Evolutionary conservation across 2,113 vertebrate genomes (phyloP).

Genomic region (Silurus asotus): DNA sequence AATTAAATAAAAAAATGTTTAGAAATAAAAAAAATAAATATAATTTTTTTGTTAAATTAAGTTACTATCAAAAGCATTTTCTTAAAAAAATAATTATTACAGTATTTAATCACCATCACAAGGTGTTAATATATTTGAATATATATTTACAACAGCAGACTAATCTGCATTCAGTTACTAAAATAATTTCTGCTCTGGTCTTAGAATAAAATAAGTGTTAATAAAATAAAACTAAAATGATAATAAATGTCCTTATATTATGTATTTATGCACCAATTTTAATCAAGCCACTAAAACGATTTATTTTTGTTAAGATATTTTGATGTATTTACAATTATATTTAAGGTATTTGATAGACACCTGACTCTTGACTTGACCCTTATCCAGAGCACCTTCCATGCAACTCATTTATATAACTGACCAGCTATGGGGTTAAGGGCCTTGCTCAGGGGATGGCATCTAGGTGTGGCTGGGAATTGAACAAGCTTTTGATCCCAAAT

Average conservation of each 20-base stretch:
- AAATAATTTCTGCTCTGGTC: conserved; percentile 9
- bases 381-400: too few species aligned
- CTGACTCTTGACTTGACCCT: too few species aligned
- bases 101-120: neutral
- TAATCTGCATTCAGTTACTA: neutral
- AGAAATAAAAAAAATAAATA: neutral
- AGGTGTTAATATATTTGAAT: neutral
- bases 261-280: neutral
- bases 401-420: too few species aligned
- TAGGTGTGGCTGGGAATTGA: too few species aligned
- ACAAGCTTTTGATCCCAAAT: too few species aligned
- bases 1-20: neutral
- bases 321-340: too few species aligned
- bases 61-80: neutral
- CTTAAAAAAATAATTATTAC: neutral
- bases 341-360: too few species aligned
- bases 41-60: too few species aligned
- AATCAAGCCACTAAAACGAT: neutral
- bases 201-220: neutral
- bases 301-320: neutral
- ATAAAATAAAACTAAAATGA: neutral
- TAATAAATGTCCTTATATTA: neutral
- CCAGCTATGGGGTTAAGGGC: too few species aligned
- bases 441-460: too few species aligned
- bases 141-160: neutral